Conservation (phyloP, 2,797 vertebrate genomes). For the Thalassophryne amazonica region DNA sequence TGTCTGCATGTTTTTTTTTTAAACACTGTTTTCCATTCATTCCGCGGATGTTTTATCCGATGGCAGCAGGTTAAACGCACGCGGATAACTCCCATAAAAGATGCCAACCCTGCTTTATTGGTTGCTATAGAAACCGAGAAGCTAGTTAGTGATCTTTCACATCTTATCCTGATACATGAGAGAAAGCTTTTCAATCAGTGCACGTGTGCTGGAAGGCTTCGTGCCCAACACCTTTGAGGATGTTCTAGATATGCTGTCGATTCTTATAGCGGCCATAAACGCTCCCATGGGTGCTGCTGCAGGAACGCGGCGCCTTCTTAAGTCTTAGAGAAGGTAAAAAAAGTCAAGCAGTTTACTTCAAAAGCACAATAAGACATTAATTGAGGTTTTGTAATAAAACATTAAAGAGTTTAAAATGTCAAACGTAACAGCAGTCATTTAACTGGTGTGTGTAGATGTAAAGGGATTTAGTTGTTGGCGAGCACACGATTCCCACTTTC, state of each 20-base stretch:
- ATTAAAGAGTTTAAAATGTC: not conserved
- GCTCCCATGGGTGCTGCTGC: not conserved
- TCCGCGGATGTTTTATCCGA: not conserved
- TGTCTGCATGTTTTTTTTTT: no score
- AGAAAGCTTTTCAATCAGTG: conserved; percentile 9
- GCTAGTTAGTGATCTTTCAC: conserved; percentile 59
- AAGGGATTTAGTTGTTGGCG: no score
- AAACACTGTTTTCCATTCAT: no score
- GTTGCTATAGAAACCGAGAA: conserved; percentile 54
- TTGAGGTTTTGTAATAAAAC: not conserved
- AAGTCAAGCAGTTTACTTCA: not conserved
- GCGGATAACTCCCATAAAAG: conserved; percentile 20
- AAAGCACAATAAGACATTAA: not conserved
- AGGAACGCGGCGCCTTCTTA: not conserved
- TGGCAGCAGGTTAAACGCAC: conserved; percentile 6
- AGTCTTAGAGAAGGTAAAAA: not conserved
- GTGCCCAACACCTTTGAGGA: not conserved
- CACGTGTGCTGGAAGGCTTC: not conserved
- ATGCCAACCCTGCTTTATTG: conserved; percentile 20
- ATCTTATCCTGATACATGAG: conserved; percentile 16
- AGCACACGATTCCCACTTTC: no score
- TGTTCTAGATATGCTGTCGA: not conserved
- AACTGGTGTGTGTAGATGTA: no score
- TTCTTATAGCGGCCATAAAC: not conserved
- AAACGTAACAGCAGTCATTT: not conserved